Base-by-base conservation (phyloP, 2,888 invertebrate genomes). In the Odontothrips loti region DNA sequence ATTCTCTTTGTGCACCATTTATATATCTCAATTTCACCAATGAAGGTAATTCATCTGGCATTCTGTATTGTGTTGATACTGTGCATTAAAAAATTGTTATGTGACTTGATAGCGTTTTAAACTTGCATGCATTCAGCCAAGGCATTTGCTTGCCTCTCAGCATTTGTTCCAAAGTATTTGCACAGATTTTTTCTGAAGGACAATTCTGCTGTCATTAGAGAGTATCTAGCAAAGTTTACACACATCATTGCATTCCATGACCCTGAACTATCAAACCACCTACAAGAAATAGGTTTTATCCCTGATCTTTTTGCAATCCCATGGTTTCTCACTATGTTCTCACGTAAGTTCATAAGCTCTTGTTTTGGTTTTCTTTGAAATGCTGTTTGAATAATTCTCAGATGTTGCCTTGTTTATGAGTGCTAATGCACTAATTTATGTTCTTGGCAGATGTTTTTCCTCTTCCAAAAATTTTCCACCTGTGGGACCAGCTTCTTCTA, bases 291-390 rank as follows among this genome's bases (percentile, higher is more conserved):
- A 84, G 96, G 94, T 86, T 99, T 99, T 87, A 96, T 95, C 84
- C 98, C 99, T 0, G 98, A 99, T 88, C 90, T 99, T 23, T 99
- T 98, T 88, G 97, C 99, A 29, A 99, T 99, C 87, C 98, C 99
- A 0, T 99, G 99, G 99, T 99, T 98, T 87, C 90, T 99, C 58
- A 99, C 98, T 10, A 97, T 99, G 96, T 99, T 97, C 89, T 97
- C 98, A 82, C 98, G 97, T 98, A 89, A 93, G 94, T 85, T 80
- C 79, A 79, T 47, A 63, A 27, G 47, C n/a, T 80, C 81, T 48
- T 79, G 79, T 81, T 15, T 51, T 83, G 10, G 47, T 80, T 51
- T 23, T 81, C 9, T 10, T 79, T 34, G 48, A 80, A 27, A 80
- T 80, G 79, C 47, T 82, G 58, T 58, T 82, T 27, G 63, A 27